These are phyloP conservation scores for Salpingus planirostris DNA, from an alignment of 2,888 invertebrate genomes.

Conservation along the genomic window DNA sequence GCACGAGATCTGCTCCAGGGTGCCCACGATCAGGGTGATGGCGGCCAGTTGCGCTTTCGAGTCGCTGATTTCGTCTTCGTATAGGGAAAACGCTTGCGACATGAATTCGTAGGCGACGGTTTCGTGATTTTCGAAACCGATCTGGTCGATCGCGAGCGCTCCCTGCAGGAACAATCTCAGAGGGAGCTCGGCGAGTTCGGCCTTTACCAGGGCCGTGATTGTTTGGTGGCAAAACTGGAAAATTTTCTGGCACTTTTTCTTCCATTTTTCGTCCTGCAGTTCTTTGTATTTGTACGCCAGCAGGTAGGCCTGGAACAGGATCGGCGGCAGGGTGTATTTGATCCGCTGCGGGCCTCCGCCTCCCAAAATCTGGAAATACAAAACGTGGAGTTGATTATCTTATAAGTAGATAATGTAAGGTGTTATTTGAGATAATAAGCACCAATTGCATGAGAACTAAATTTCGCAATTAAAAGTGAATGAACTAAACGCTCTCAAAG, in stretches of 20 bases:
- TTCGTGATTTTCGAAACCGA: conserved; percentile 90
- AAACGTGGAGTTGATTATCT: too few species aligned
- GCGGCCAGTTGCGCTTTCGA: conserved; percentile 95
- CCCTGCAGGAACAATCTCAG: conserved; percentile 92
- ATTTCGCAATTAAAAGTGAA: too few species aligned
- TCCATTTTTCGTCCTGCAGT: conserved; percentile 93
- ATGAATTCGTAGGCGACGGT: conserved; percentile 98
- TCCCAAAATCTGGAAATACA: conserved; percentile 58
- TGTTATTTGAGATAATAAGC: too few species aligned
- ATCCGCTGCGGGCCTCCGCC: conserved; percentile 85
- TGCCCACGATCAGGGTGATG: conserved; percentile 90
- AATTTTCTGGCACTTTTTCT: conserved; percentile 96
- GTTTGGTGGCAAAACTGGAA: conserved; percentile 97
- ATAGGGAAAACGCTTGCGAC: conserved; percentile 90
- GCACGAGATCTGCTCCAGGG: conserved; percentile 89
- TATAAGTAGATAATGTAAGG: too few species aligned
- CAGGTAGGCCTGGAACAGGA: conserved; percentile 88
- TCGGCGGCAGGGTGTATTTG: conserved; percentile 84
- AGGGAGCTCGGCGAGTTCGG: conserved; percentile 89
- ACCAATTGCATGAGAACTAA: too few species aligned
- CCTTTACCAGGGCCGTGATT: conserved; percentile 88
- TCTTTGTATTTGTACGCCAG: conserved; percentile 76
- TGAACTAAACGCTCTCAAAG: too few species aligned
- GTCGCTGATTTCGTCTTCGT: conserved; percentile 97
- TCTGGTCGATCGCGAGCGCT: conserved; percentile 84